These are phyloP conservation scores for Oryzias woworae DNA, from an alignment of 2,113 vertebrate genomes.

Conservation along the genomic window DNA sequence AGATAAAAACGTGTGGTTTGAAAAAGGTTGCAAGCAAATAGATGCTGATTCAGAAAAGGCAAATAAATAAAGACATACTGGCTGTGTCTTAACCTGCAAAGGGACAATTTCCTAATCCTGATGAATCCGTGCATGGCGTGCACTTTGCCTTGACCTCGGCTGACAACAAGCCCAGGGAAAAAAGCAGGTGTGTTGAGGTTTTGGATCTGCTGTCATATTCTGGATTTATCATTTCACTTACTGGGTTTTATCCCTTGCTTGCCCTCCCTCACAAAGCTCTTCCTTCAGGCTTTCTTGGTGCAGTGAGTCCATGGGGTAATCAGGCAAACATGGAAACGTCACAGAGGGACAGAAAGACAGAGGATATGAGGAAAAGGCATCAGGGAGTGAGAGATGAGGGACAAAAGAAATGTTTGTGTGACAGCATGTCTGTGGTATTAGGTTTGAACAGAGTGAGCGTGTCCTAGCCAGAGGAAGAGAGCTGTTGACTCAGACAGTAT, in stretches of 20 bases:
- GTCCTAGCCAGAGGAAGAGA: slow-evolving; percentile 62
- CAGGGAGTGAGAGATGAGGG: not conserved
- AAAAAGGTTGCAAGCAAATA: not conserved
- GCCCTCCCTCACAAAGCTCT: slow-evolving; percentile 6
- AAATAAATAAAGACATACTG: not conserved
- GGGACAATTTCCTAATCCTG: not conserved
- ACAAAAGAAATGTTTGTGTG: slow-evolving; percentile 11
- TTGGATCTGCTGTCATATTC: slow-evolving; percentile 13
- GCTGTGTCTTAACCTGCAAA: slow-evolving; percentile 5
- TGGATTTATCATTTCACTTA: slow-evolving; percentile 24
- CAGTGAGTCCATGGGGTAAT: slow-evolving; percentile 37
- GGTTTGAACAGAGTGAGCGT: slow-evolving; percentile 39
- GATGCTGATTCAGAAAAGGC: not conserved
- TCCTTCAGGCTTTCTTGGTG: slow-evolving; percentile 46
- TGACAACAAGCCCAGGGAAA: slow-evolving; percentile 24
- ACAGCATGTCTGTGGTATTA: slow-evolving; percentile 51
- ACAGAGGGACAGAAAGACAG: slow-evolving; percentile 17
- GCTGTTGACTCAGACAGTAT: slow-evolving; percentile 53
- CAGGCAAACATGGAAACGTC: slow-evolving; percentile 46
- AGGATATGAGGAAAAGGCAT: not conserved
- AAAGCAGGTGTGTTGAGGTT: slow-evolving; percentile 21
- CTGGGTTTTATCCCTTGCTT: not conserved
- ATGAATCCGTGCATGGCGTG: slow-evolving; percentile 1
- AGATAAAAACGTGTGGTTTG: no score
- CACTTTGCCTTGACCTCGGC: slow-evolving; percentile 19